Conservation (phyloP, 2,888 invertebrate species). For the Cancer borealis region DNA sequence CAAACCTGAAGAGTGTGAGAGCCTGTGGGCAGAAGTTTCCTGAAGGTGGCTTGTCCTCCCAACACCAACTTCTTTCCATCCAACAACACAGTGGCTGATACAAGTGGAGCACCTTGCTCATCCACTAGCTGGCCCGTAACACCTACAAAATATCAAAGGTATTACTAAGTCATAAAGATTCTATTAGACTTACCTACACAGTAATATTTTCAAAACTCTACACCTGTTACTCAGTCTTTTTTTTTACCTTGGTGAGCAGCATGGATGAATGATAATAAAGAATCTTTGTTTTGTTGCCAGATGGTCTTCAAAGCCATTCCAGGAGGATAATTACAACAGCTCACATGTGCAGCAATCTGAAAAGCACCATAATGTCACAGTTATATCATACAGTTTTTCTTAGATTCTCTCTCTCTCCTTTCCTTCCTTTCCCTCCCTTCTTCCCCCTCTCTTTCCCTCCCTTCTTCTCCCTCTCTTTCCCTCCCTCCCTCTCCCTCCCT, state of each 20-base stretch:
- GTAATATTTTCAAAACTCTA: not conserved
- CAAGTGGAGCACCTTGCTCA: conserved; percentile 48
- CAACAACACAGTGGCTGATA: conserved; percentile 53
- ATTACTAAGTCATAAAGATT: not conserved
- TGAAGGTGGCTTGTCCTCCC: conserved; percentile 53
- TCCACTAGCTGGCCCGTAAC: conserved; percentile 66
- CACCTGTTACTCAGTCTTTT: not conserved
- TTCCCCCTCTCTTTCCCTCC: not conserved
- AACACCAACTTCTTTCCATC: conserved; percentile 56
- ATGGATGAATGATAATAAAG: conserved; percentile 78
- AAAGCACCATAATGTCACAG: conserved; percentile 57
- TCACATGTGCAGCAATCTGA: conserved; percentile 86
- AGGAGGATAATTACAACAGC: conserved; percentile 91
- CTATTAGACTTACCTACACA: not conserved
- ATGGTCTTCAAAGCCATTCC: conserved; percentile 85
- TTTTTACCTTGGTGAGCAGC: conserved; percentile 77
- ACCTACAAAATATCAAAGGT: conserved; percentile 41
- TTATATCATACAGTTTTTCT: not conserved
- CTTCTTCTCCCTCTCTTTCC: too few species aligned
- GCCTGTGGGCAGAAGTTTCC: conserved; percentile 61
- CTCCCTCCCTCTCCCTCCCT: not conserved
- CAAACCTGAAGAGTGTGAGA: conserved; percentile 67
- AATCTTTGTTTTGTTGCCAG: conserved; percentile 85
- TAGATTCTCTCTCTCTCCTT: too few species aligned
- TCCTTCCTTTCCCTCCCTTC: too few species aligned